Evolutionary conservation across 1,140 invertebrate species (phyloP), one percentile per base, ranked within the genome.

Genomic region (Danaus plexippus): DNA sequence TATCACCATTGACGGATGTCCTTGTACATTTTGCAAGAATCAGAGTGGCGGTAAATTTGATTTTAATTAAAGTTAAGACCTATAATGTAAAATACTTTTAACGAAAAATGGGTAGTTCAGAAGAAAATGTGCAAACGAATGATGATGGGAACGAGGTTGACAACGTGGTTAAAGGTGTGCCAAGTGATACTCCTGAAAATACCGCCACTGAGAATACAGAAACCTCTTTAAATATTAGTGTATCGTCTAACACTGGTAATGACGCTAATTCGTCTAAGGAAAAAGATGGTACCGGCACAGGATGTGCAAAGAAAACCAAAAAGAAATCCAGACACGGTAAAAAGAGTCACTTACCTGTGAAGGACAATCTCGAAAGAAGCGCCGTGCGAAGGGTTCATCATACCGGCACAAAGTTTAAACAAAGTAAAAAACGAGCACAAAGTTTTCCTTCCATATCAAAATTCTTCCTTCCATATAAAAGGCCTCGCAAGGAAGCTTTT

Each of bases 71-170:
- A 54, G 59, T 62, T 59, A 61, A 51, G 59, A 56, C 12, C 51
- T 61, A 60, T 63, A 18, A 68, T 69, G 57, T 64, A 52, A 66
- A 62, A 58, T 61, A 43, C 41, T 55, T 56, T 58, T 41, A 45
- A 63, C 44, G 43, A 63, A 72, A 68, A 61, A 87, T 87, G 84
- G 81, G 77, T 64, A 85, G 75, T 64, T 70, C 75, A 12, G 76
- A 78, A 69, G 72, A 80, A 74, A 78, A 64, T 67, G 80, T 93
- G 10, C 91, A 94, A 69, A 89, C 91, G 32, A 94, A 92, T 77
- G 92, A 94, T 72, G 94, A 91, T 52, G 92, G 92, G 73, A 88
- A 91, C 59, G 94, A 95, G 82, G 91, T 94, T 54, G 90, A 93
- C 4, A 73, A 61, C 55, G 63, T 62, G 18, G 70, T 69, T 63